A percentile compares a stretch with the other conserved stretches of the same genome.
These are phyloP conservation scores for Pipra filicauda DNA, from an alignment of 2,113 vertebrate genomes.

Conservation along the genomic window DNA sequence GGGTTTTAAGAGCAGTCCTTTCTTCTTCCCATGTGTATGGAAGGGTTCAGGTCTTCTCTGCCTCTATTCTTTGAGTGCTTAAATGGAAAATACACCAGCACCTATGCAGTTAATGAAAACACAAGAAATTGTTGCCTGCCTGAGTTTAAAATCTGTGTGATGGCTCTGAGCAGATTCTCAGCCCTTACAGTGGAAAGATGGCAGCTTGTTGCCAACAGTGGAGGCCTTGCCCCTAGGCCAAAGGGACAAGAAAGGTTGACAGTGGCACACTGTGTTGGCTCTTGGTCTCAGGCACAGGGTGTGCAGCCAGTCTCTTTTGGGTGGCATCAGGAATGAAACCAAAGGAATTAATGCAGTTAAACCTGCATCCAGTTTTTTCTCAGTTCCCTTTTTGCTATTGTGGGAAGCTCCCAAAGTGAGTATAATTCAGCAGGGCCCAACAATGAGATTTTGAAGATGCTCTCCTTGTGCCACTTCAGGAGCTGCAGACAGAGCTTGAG, in stretches of 20 bases:
- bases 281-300: background rate
- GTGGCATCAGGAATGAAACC: background rate
- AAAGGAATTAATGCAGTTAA: background rate
- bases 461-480: rapidly evolving
- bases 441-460: background rate
- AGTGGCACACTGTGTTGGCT: background rate
- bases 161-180: background rate
- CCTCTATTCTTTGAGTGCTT: background rate
- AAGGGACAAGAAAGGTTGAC: background rate
- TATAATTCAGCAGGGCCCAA: background rate
- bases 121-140: background rate
- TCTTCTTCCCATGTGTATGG: rapidly evolving
- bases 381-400: background rate
- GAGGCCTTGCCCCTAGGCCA: background rate
- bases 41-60: background rate
- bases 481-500: background rate
- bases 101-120: background rate
- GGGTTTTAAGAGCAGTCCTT: background rate
- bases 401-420: background rate
- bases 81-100: background rate
- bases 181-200: background rate
- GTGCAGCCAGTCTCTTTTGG: background rate
- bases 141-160: background rate
- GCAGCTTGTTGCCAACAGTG: background rate
- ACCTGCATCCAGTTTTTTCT: background rate